phyloP scores from a whole-genome alignment of 35 echinoderm and acorn worm species.

The Stichopus chloronotus region DNA sequence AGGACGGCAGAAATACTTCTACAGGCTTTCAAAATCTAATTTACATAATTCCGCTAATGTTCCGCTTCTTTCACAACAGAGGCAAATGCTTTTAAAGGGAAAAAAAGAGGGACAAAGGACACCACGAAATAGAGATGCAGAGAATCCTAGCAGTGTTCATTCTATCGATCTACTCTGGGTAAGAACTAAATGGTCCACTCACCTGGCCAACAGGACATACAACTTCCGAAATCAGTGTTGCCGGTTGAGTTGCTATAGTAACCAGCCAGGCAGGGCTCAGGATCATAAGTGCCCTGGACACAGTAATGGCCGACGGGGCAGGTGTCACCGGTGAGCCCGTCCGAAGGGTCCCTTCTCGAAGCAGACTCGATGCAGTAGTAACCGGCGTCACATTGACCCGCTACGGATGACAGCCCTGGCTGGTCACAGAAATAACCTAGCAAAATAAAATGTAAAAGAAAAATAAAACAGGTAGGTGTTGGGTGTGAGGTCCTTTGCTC shows the following conservation, averaged over 20 bases:
- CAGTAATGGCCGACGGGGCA: constrained; percentile 92
- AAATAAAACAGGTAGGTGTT: not conserved
- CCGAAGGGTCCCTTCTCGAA: constrained; percentile 63
- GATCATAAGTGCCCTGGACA: constrained; percentile 76
- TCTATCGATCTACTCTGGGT: too few relatives aligned
- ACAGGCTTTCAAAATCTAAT: too few relatives aligned
- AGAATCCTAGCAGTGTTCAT: too few relatives aligned
- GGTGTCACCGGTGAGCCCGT: constrained; percentile 71
- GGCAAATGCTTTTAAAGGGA: too few relatives aligned
- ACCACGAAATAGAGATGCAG: too few relatives aligned
- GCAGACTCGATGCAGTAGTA: constrained; percentile 87
- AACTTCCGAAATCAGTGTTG: constrained; percentile 71
- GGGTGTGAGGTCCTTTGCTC: not conserved
- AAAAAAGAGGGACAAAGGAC: too few relatives aligned
- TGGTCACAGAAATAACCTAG: constrained; percentile 89
- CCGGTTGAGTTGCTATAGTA: constrained; percentile 85
- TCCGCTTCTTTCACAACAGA: too few relatives aligned
- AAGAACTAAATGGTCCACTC: not conserved
- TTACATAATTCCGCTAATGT: too few relatives aligned
- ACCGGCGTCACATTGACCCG: constrained; percentile 79
- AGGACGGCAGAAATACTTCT: too few relatives aligned
- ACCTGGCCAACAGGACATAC: constrained; percentile 88
- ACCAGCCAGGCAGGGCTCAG: constrained; percentile 77
- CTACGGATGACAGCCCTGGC: constrained; percentile 71
- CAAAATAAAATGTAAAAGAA: not conserved